Conservation (phyloP, 2,113 vertebrate species). For the Coregonus clupeaformis region DNA sequence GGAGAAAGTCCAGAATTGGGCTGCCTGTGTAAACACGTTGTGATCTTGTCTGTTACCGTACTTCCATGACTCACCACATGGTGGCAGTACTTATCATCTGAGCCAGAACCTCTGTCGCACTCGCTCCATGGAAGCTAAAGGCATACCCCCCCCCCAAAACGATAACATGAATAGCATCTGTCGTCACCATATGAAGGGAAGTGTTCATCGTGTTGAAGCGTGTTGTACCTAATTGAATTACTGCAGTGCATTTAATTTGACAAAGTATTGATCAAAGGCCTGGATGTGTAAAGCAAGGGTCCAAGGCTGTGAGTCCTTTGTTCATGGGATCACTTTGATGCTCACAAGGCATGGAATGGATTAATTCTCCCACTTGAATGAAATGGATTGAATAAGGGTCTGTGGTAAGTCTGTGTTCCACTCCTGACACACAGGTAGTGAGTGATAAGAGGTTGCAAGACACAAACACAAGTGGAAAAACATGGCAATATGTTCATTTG, state of each 20-base stretch:
- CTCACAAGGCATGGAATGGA: conserved; percentile 35
- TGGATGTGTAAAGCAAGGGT: conserved; percentile 32
- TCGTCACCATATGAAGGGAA: neutral
- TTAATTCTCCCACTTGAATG: conserved; percentile 48
- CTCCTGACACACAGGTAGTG: neutral
- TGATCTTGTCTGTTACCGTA: too few species aligned
- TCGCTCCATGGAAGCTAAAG: neutral
- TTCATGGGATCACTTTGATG: conserved; percentile 61
- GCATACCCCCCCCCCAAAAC: neutral
- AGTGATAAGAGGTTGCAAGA: neutral
- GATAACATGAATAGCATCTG: too few species aligned
- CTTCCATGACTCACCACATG: too few species aligned
- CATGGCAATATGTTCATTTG: neutral
- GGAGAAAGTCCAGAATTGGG: too few species aligned
- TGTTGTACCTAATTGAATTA: neutral
- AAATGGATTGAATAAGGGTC: conserved; percentile 24
- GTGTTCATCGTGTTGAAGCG: neutral
- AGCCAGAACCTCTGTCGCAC: neutral
- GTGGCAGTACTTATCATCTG: neutral
- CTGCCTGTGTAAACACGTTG: too few species aligned
- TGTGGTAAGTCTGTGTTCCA: conserved; percentile 6
- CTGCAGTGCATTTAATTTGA: neutral
- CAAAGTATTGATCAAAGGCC: conserved; percentile 48
- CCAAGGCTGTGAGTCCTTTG: conserved; percentile 43
- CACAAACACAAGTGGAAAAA: neutral